These are phyloP conservation scores for Melipona bicolor DNA, from an alignment of 2,888 invertebrate genomes.

Conservation along the genomic window DNA sequence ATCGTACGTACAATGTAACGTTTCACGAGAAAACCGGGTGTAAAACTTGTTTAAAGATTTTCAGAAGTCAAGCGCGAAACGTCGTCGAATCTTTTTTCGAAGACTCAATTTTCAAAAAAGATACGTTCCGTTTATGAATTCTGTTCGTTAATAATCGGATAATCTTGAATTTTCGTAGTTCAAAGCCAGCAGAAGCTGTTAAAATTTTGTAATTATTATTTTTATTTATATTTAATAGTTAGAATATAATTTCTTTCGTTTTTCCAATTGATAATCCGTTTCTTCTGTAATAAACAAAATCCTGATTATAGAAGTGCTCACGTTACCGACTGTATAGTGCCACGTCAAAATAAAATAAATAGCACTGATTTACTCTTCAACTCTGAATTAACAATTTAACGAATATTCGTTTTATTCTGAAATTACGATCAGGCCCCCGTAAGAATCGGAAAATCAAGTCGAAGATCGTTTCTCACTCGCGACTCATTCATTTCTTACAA, in stretches of 20 bases:
- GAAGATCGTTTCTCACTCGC: background rate
- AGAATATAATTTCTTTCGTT: too few species aligned
- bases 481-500: background rate
- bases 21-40: background rate
- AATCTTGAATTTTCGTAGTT: background rate
- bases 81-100: background rate
- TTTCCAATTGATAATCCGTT: too few species aligned
- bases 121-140: background rate
- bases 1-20: background rate
- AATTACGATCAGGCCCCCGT: too few species aligned
- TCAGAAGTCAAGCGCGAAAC: background rate
- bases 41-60: background rate
- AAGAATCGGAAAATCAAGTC: background rate
- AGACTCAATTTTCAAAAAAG: background rate
- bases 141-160: background rate
- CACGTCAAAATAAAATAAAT: too few species aligned
- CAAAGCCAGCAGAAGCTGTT: too few species aligned
- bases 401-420: too few species aligned
- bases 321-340: too few species aligned
- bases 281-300: too few species aligned
- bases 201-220: too few species aligned
- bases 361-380: too few species aligned
- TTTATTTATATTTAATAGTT: background rate
- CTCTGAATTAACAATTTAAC: too few species aligned
- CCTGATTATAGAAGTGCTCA: too few species aligned